Percentiles rank a stretch among this genome's conserved stretches.
These are phyloP conservation scores for Pseudobourletiella spinata DNA, from an alignment of 1,140 invertebrate species.

Conservation along the genomic window DNA sequence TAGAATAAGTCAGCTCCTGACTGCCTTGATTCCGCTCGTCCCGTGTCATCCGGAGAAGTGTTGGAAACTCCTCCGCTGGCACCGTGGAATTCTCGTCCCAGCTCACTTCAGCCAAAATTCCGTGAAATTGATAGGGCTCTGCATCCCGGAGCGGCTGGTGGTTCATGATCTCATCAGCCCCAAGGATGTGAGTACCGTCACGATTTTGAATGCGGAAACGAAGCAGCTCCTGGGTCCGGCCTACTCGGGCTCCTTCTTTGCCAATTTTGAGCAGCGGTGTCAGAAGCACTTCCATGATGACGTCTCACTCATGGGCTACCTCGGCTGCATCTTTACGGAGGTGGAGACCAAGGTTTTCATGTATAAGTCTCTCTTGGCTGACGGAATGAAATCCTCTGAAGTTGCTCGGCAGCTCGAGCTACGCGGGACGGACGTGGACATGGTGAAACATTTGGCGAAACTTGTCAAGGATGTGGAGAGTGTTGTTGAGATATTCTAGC, in stretches of 20 bases:
- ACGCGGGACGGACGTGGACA: conserved; percentile 28
- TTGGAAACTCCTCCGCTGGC: conserved; percentile 35
- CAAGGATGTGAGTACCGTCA: conserved; percentile 27
- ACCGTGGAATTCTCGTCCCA: conserved; percentile 36
- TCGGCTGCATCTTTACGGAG: conserved; percentile 28
- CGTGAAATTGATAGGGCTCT: conserved; percentile 37
- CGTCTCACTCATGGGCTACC: conserved; percentile 18
- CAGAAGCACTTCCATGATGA: conserved; percentile 28
- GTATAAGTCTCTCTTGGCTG: conserved; percentile 17
- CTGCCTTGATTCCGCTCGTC: conserved; percentile 22
- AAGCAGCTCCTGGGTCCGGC: conserved; percentile 27
- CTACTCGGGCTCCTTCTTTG: conserved; percentile 26
- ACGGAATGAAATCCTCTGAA: not conserved
- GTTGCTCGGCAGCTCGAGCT: conserved; percentile 21
- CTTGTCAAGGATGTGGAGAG: conserved; percentile 14
- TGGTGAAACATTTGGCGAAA: conserved; percentile 26
- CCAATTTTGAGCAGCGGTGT: conserved; percentile 20
- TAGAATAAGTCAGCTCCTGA: conserved; percentile 27
- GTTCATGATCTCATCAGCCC: conserved; percentile 37
- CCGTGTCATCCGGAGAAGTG: conserved; percentile 17
- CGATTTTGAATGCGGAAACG: conserved; percentile 26
- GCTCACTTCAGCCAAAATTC: conserved; percentile 27
- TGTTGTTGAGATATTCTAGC: conserved; percentile 23
- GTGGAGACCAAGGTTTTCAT: conserved; percentile 30
- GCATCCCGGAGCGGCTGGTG: conserved; percentile 36